These are phyloP conservation scores for Toxotes chatareus DNA, from an alignment of 2,113 vertebrate genomes.

Conservation along the genomic window DNA sequence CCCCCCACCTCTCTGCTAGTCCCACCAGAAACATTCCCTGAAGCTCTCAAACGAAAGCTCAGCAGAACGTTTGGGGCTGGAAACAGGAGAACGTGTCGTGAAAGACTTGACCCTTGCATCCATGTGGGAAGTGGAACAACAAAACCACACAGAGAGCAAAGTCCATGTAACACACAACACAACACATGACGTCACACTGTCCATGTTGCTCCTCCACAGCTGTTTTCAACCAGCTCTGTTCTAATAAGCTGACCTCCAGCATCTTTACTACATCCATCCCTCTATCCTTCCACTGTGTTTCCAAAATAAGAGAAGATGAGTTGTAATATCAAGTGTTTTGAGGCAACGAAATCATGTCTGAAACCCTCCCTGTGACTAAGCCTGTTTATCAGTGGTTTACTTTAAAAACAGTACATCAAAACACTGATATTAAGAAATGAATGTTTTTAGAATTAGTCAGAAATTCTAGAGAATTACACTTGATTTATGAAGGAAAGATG, in stretches of 20 bases:
- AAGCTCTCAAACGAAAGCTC: background rate
- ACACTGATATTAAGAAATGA: background rate
- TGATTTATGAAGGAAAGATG: background rate
- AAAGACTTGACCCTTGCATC: background rate
- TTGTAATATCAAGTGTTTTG: too few relatives aligned
- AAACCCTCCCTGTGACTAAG: too few relatives aligned
- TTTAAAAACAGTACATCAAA: too few relatives aligned
- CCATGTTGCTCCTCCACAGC: constrained; percentile 48
- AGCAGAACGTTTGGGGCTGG: constrained; percentile 19
- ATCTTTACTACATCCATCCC: background rate
- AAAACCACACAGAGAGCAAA: background rate
- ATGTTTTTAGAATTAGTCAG: background rate
- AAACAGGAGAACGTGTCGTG: background rate
- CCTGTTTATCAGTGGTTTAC: too few relatives aligned
- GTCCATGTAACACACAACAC: constrained; percentile 7
- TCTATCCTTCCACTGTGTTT: too few relatives aligned
- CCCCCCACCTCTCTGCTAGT: background rate
- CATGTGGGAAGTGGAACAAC: background rate
- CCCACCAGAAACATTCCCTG: background rate
- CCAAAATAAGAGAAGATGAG: too few relatives aligned
- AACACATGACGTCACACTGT: constrained; percentile 25
- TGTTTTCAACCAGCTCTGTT: constrained; percentile 22
- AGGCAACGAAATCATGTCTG: too few relatives aligned
- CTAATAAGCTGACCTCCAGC: background rate
- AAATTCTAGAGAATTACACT: background rate